Percentiles rank a stretch among this genome's conserved stretches.
Evolutionary conservation across 1,140 invertebrate genomes (phyloP).

Genomic region (Luehdorfia chinensis): DNA sequence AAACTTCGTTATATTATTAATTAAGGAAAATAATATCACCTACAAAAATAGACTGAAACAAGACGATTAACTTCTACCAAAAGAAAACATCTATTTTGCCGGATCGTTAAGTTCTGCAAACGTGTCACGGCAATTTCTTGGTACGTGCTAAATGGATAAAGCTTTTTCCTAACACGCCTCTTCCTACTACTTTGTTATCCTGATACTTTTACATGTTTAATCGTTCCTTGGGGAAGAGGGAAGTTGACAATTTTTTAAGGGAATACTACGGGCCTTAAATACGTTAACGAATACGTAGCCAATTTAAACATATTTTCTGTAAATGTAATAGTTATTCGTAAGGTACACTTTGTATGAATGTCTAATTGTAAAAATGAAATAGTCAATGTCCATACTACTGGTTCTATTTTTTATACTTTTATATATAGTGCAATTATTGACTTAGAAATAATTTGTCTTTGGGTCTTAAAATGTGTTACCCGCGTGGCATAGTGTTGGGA

Average conservation of each 20-base stretch:
- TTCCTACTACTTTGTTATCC: conserved; percentile 64
- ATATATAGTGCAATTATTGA: neutral
- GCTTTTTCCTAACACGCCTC: conserved; percentile 40
- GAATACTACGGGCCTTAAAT: neutral
- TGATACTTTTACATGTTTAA: conserved; percentile 75
- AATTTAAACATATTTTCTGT: too few relatives aligned
- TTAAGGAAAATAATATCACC: conserved; percentile 4
- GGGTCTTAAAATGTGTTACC: too few relatives aligned
- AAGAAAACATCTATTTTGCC: conserved; percentile 25
- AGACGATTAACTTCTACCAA: conserved; percentile 9
- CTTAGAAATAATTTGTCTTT: too few relatives aligned
- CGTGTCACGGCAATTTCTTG: conserved; percentile 53
- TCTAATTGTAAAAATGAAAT: too few relatives aligned
- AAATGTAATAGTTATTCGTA: too few relatives aligned
- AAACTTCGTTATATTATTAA: too few relatives aligned
- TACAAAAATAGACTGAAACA: neutral
- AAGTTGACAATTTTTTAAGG: conserved; percentile 20
- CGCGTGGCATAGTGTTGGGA: too few relatives aligned
- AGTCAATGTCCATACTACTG: too few relatives aligned
- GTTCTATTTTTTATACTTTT: neutral
- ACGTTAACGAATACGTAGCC: neutral
- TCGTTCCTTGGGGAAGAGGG: conserved; percentile 53
- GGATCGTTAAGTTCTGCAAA: conserved; percentile 58
- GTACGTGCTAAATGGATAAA: conserved; percentile 71
- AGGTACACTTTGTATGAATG: too few relatives aligned